A percentile compares a stretch with the other conserved stretches of the same genome.
These are phyloP conservation scores for Criorhina ranunculi DNA, from an alignment of 2,888 invertebrate species.

Conservation along the genomic window DNA sequence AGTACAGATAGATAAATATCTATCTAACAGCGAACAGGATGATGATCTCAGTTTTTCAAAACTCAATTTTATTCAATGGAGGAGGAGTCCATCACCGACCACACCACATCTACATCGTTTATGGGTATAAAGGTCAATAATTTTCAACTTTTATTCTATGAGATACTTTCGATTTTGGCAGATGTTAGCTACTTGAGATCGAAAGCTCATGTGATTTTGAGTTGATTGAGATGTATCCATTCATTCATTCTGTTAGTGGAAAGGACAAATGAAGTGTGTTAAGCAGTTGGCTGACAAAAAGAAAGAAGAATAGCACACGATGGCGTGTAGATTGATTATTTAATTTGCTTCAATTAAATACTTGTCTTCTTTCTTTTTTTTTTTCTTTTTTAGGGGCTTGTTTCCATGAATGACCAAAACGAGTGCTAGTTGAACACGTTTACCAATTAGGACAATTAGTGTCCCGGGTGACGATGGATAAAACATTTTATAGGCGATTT, in stretches of 20 bases:
- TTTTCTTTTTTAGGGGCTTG: constrained; percentile 16
- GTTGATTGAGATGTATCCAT: constrained; percentile 23
- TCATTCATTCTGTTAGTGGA: constrained; percentile 4
- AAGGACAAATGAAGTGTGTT: constrained; percentile 2
- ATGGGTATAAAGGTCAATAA: not conserved
- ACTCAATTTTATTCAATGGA: not conserved
- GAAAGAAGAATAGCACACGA: not conserved
- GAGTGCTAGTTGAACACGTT: not conserved
- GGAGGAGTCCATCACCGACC: not conserved
- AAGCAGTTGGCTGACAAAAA: constrained; percentile 8
- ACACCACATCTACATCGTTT: not conserved
- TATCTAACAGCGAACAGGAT: constrained; percentile 19
- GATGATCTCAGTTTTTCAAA: constrained; percentile 24
- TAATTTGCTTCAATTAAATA: constrained; percentile 16
- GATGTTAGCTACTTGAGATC: not conserved
- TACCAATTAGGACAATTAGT: too few species aligned
- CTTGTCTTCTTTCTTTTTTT: not conserved
- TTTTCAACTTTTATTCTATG: not conserved
- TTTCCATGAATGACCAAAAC: not conserved
- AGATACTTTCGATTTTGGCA: not conserved
- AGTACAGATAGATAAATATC: too few species aligned
- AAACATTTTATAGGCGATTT: too few species aligned
- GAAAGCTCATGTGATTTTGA: constrained; percentile 13
- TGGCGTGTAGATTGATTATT: constrained; percentile 11
- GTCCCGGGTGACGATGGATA: not conserved